A percentile compares a stretch with the other conserved stretches of the same genome.
Evolutionary conservation across 2,888 invertebrate species (phyloP).

Genomic region (Agonopterix alstromeriana): DNA sequence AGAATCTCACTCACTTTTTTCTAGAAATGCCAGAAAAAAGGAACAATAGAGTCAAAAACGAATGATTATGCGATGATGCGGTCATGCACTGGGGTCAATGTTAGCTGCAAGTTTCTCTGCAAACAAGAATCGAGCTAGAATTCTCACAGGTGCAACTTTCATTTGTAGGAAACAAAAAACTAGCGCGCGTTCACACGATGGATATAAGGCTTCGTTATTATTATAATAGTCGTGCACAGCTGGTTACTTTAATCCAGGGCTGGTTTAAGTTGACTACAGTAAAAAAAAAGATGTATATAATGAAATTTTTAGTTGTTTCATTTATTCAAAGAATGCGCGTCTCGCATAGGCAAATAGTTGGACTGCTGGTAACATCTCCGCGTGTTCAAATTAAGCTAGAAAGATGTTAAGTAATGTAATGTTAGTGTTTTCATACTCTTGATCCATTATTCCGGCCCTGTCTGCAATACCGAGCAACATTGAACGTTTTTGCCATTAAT

Average conservation of each 20-base stretch:
- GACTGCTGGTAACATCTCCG: too few species aligned
- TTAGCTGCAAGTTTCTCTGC: conserved; percentile 42
- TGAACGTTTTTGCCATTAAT: conserved; percentile 40
- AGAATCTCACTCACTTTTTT: too few species aligned
- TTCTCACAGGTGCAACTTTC: conserved; percentile 73
- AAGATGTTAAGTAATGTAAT: too few species aligned
- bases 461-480: not conserved
- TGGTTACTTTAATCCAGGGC: not conserved
- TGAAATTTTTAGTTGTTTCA: too few species aligned
- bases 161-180: conserved; percentile 67
- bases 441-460: not conserved
- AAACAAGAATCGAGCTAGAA: conserved; percentile 40
- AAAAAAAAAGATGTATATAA: too few species aligned
- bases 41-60: not conserved
- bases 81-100: conserved; percentile 8
- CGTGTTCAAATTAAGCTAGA: too few species aligned
- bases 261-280: too few species aligned
- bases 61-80: conserved; percentile 2
- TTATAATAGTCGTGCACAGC: conserved; percentile 6
- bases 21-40: too few species aligned
- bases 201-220: conserved; percentile 16
- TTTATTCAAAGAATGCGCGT: too few species aligned
- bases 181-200: conserved; percentile 62
- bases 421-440: not conserved
- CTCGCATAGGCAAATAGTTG: too few species aligned